A percentile compares a stretch with the other conserved stretches of the same genome.
These are phyloP conservation scores for Operophtera brumata DNA, from an alignment of 2,888 invertebrate species.

Conservation along the genomic window DNA sequence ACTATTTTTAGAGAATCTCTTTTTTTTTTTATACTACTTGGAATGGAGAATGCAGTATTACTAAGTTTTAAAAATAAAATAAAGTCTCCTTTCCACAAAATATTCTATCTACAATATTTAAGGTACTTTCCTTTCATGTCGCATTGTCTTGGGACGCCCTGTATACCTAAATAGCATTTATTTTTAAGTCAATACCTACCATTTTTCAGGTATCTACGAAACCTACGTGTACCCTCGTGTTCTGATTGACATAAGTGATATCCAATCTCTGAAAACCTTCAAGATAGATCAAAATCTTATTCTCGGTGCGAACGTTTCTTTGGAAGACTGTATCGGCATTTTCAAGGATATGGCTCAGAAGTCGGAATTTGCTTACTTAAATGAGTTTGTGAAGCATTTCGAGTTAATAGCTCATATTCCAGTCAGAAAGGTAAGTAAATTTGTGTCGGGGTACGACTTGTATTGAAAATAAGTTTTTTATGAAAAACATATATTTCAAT, in stretches of 20 bases:
- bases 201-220: conserved; percentile 56
- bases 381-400: conserved; percentile 79
- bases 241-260: conserved; percentile 63
- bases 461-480: too few relatives aligned
- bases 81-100: too few relatives aligned
- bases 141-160: too few relatives aligned
- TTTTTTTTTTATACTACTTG: too few relatives aligned
- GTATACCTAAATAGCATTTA: too few relatives aligned
- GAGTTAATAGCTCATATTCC: conserved; percentile 82
- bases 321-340: conserved; percentile 78
- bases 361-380: conserved; percentile 76
- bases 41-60: too few relatives aligned
- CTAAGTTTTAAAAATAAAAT: too few relatives aligned
- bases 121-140: too few relatives aligned
- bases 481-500: too few relatives aligned
- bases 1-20: too few relatives aligned
- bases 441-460: neutral
- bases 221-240: conserved; percentile 53
- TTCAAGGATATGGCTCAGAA: conserved; percentile 60
- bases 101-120: too few relatives aligned
- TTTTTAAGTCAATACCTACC: too few relatives aligned
- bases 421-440: conserved; percentile 80
- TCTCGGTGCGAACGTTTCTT: conserved; percentile 80
- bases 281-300: conserved; percentile 61
- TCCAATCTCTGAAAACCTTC: conserved; percentile 53